phyloP scores from a whole-genome alignment of 2,113 vertebrate species.

The Sigmodon hispidus region DNA sequence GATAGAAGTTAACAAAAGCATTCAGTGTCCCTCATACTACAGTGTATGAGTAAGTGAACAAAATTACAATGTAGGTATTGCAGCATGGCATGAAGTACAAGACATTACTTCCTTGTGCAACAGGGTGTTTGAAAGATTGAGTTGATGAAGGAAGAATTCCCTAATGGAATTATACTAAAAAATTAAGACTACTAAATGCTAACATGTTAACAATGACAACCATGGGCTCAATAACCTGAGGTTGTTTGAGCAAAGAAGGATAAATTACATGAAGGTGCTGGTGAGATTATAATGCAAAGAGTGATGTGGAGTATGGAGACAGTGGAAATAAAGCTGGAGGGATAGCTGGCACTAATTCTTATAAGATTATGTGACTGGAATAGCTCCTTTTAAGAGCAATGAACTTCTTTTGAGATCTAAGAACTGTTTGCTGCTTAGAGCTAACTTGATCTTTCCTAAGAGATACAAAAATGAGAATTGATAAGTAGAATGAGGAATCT shows the following conservation, averaged over 20 bases:
- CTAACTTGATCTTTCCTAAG: not conserved
- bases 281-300: not conserved
- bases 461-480: slow-evolving; percentile 22
- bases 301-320: not conserved
- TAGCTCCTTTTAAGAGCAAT: not conserved
- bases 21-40: not conserved
- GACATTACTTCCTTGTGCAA: not conserved
- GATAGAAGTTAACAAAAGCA: slow-evolving; percentile 13
- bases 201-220: not conserved
- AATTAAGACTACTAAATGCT: not conserved
- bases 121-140: not conserved
- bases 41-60: not conserved
- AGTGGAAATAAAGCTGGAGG: not conserved
- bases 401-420: not conserved
- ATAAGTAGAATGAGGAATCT: not conserved
- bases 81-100: not conserved
- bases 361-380: not conserved
- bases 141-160: not conserved
- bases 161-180: not conserved
- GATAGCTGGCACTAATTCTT: not conserved
- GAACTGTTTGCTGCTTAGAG: not conserved
- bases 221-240: not conserved
- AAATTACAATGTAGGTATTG: not conserved
- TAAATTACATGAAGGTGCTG: not conserved
- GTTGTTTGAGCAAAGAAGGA: not conserved